These are phyloP conservation scores for Stegastes partitus DNA, from an alignment of 2,113 vertebrate genomes.

Conservation along the genomic window DNA sequence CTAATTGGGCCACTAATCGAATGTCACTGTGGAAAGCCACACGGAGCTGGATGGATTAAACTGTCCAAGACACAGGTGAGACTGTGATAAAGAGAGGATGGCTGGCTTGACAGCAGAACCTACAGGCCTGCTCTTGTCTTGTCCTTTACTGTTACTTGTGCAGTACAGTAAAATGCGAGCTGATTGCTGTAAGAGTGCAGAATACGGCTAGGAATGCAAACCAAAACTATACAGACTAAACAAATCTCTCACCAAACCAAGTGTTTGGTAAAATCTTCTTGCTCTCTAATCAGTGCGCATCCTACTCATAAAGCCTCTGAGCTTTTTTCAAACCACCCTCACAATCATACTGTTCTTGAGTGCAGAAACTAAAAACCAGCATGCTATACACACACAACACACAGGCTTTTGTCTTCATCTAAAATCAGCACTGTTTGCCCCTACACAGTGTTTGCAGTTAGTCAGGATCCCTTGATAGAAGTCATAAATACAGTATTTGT, in stretches of 20 bases:
- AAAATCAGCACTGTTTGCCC: not conserved
- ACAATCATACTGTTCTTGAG: not conserved
- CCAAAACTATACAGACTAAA: slow-evolving; percentile 2
- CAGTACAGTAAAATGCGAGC: slow-evolving; percentile 45
- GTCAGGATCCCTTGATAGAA: not conserved
- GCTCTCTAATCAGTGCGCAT: not conserved
- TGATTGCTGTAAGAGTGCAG: slow-evolving; percentile 18
- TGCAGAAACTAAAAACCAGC: not conserved
- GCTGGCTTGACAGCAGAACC: slow-evolving; percentile 64
- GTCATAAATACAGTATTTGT: not conserved
- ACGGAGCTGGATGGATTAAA: slow-evolving; percentile 84
- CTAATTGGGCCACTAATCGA: slow-evolving; percentile 92
- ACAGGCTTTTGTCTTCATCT: not conserved
- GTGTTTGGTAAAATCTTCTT: not conserved
- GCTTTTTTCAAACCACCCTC: slow-evolving; percentile 6
- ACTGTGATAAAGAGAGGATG: slow-evolving; percentile 69
- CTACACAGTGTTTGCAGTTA: not conserved
- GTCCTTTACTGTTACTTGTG: slow-evolving; percentile 59
- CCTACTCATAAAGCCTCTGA: not conserved
- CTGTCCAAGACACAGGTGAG: slow-evolving; percentile 75
- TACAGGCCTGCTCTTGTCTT: slow-evolving; percentile 56
- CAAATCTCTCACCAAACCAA: slow-evolving; percentile 11
- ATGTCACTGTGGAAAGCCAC: slow-evolving; percentile 84
- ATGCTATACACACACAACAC: not conserved
- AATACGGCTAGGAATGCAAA: slow-evolving; percentile 20